Conservation (phyloP, 2,797 vertebrate species). For the Sebastes diaconus region DNA sequence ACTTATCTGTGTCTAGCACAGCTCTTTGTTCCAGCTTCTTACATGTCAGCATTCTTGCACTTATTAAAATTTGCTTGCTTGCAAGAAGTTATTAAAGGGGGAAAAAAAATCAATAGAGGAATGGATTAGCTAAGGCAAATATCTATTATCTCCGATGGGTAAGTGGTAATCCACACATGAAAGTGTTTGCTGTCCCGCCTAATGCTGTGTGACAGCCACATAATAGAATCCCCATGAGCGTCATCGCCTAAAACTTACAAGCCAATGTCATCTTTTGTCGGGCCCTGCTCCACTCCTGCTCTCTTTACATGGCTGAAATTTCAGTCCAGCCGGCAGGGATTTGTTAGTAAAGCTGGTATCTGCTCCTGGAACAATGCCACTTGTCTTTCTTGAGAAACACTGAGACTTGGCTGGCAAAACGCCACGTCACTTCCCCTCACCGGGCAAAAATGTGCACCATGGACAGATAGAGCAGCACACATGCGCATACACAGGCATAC, state of each 20-base stretch:
- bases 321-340: slow-evolving; percentile 76
- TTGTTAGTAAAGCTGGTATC: slow-evolving; percentile 77
- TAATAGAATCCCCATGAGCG: slow-evolving; percentile 83
- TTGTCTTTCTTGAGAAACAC: slow-evolving; percentile 70
- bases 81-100: slow-evolving; percentile 82
- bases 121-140: slow-evolving; percentile 83
- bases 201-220: slow-evolving; percentile 86
- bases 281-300: slow-evolving; percentile 74
- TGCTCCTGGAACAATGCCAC: slow-evolving; percentile 72
- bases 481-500: background rate
- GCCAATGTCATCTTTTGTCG: slow-evolving; percentile 87
- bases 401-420: slow-evolving; percentile 55
- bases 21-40: slow-evolving; percentile 63
- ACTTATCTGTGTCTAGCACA: slow-evolving; percentile 58
- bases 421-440: slow-evolving; percentile 47
- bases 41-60: slow-evolving; percentile 83
- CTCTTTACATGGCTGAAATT: slow-evolving; percentile 81
- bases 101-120: slow-evolving; percentile 74
- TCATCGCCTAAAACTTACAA: slow-evolving; percentile 81
- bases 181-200: slow-evolving; percentile 87
- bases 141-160: slow-evolving; percentile 85
- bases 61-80: slow-evolving; percentile 81
- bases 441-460: slow-evolving; percentile 22
- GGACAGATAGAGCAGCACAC: background rate
- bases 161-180: slow-evolving; percentile 89